Percentiles rank a stretch among this genome's conserved stretches.
These are phyloP conservation scores for Caenorhabditis zanzibari DNA, from an alignment of 2,888 invertebrate species.

Conservation along the genomic window DNA sequence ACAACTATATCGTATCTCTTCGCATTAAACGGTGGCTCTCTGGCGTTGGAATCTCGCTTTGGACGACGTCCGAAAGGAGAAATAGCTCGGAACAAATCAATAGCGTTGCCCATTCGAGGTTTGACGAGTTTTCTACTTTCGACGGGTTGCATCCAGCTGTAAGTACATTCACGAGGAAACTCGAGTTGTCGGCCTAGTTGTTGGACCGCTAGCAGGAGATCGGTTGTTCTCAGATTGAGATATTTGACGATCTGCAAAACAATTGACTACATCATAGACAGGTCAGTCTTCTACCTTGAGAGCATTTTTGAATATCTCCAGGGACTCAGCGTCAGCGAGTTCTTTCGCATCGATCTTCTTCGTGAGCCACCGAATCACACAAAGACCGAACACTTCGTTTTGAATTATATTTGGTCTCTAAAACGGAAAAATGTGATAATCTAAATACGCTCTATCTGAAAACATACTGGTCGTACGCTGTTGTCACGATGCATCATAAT, in stretches of 20 bases:
- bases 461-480: slow-evolving; percentile 25
- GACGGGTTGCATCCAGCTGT: slow-evolving; percentile 47
- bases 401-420: slow-evolving; percentile 52
- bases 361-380: slow-evolving; percentile 44
- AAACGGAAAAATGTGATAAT: too few relatives aligned
- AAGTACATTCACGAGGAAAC: slow-evolving; percentile 24
- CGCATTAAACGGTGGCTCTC: neutral
- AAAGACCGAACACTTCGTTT: slow-evolving; percentile 49
- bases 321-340: slow-evolving; percentile 5
- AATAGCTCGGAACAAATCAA: slow-evolving; percentile 52
- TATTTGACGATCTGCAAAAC: slow-evolving; percentile 36
- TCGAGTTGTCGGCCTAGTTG: slow-evolving; percentile 53
- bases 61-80: slow-evolving; percentile 62
- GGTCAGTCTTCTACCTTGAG: neutral
- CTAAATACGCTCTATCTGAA: neutral
- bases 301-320: slow-evolving; percentile 42
- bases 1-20: neutral
- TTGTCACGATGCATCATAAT: slow-evolving; percentile 40
- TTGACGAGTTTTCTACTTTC: slow-evolving; percentile 21
- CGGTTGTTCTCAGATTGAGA: slow-evolving; percentile 26
- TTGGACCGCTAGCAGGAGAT: slow-evolving; percentile 26
- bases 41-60: neutral
- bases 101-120: slow-evolving; percentile 11
- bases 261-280: neutral
- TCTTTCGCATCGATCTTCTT: slow-evolving; percentile 39